Conservation (phyloP, 1,140 invertebrate genomes). For the Sweltsa coloradensis region DNA sequence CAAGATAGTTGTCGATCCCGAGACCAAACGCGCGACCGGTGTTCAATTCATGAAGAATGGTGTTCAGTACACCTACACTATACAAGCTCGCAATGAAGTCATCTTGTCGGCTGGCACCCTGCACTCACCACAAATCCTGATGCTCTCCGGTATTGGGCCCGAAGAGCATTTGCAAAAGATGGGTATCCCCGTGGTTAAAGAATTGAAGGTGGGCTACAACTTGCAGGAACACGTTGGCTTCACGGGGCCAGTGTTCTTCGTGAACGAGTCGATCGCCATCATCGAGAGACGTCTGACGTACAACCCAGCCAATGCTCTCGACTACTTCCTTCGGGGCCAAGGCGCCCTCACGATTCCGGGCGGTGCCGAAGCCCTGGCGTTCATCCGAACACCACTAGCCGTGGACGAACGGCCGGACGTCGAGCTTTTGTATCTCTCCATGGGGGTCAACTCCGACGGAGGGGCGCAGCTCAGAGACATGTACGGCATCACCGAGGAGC, state of each 20-base stretch:
- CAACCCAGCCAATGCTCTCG: slow-evolving; percentile 4
- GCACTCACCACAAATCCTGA: slow-evolving; percentile 23
- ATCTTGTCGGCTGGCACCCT: slow-evolving; percentile 30
- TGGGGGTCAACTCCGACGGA: slow-evolving; percentile 21
- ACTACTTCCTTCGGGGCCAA: slow-evolving; percentile 24
- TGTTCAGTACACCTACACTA: slow-evolving; percentile 13
- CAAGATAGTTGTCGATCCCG: slow-evolving; percentile 15
- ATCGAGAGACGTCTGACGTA: background rate
- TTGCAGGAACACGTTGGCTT: no score
- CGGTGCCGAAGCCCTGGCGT: slow-evolving; percentile 30
- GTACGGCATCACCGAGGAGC: slow-evolving; percentile 23
- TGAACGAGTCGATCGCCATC: slow-evolving; percentile 12
- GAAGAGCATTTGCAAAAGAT: slow-evolving; percentile 23
- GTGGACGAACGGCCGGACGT: slow-evolving; percentile 30
- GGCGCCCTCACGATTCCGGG: slow-evolving; percentile 30
- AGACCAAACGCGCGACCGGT: slow-evolving; percentile 14
- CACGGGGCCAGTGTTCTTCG: slow-evolving; percentile 20
- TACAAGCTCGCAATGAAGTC: no score
- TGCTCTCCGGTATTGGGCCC: slow-evolving; percentile 33
- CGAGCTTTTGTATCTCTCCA: slow-evolving; percentile 20
- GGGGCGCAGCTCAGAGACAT: background rate
- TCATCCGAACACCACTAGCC: slow-evolving; percentile 34
- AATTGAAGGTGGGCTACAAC: background rate
- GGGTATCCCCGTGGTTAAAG: background rate
- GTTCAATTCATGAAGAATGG: slow-evolving; percentile 15